phyloP scores from a whole-genome alignment of 2,797 vertebrate species.

The Sebastes cheni region DNA sequence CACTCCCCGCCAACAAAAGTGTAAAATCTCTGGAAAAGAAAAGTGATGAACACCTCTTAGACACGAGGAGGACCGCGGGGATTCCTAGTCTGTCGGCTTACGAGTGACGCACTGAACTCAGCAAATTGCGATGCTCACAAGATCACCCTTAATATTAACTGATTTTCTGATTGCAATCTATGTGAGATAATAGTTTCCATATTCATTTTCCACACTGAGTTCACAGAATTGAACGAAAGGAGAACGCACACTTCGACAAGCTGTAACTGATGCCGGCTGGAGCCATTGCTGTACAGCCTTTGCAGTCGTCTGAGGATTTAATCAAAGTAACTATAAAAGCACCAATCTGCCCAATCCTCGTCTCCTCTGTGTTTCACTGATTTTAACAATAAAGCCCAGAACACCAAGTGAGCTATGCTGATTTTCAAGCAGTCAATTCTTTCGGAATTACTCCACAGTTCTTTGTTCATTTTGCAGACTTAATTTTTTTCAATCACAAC shows the following conservation, averaged over 20 bases:
- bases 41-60: constrained; percentile 3
- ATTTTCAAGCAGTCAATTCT: constrained; percentile 25
- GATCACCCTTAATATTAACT: background rate
- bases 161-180: background rate
- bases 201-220: background rate
- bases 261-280: constrained; percentile 19
- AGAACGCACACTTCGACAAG: background rate
- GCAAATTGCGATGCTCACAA: background rate
- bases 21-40: background rate
- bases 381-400: constrained; percentile 29
- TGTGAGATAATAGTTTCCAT: background rate
- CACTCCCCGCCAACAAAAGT: background rate
- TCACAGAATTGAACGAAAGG: background rate
- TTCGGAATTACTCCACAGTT: constrained; percentile 1
- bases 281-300: background rate
- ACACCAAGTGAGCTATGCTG: constrained; percentile 19
- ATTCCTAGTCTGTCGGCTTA: background rate
- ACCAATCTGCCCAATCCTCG: constrained; percentile 17
- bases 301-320: constrained; percentile 19
- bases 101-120: background rate
- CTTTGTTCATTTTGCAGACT: constrained; percentile 12
- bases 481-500: background rate
- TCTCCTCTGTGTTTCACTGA: constrained; percentile 42
- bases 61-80: background rate
- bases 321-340: constrained; percentile 31